Conservation (phyloP, 2,113 vertebrate species). For the Agelaius tricolor region DNA sequence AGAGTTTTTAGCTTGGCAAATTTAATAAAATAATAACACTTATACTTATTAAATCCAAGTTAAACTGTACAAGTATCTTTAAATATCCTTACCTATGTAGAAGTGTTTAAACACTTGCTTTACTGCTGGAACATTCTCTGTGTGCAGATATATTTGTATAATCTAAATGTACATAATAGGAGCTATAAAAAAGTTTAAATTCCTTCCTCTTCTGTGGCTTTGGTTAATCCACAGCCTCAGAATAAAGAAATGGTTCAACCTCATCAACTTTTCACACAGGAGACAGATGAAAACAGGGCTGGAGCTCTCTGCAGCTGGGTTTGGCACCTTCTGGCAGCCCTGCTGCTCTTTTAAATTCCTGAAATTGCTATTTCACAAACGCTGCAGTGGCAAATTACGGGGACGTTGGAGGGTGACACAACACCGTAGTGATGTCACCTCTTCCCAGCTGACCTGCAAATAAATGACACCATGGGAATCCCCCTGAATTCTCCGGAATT, state of each 20-base stretch:
- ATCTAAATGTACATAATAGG: background rate
- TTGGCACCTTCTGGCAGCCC: background rate
- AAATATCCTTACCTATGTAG: background rate
- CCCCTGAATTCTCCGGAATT: conserved; percentile 16
- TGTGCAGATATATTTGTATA: background rate
- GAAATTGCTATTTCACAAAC: conserved; percentile 32
- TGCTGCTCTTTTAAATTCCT: background rate
- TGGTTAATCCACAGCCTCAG: background rate
- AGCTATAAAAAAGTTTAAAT: background rate
- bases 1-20: background rate
- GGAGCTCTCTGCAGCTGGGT: background rate
- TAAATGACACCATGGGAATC: conserved; percentile 14
- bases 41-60: background rate
- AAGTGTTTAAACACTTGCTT: background rate
- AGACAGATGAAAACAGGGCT: background rate
- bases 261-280: background rate
- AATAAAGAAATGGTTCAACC: background rate
- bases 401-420: background rate
- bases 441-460: background rate
- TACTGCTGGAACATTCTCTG: background rate
- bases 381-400: background rate
- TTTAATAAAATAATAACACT: background rate
- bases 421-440: background rate
- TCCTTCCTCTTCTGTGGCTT: background rate
- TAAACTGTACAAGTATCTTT: background rate